phyloP scores from a whole-genome alignment of 2,888 invertebrate genomes.

The Dryococelus australis region DNA sequence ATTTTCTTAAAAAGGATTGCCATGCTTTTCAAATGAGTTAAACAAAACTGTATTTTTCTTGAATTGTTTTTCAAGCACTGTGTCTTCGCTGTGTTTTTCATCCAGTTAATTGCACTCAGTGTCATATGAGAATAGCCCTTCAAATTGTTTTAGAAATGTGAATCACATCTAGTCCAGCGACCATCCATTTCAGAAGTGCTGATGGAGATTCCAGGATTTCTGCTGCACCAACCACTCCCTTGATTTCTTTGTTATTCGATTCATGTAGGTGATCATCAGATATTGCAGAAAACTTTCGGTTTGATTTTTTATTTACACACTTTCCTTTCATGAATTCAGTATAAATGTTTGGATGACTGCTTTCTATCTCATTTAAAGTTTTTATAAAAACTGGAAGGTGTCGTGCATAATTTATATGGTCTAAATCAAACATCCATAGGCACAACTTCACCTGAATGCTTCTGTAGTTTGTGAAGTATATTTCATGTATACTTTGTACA shows the following conservation, averaged over 20 bases:
- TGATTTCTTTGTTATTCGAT: background rate
- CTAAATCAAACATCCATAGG: constrained; percentile 17
- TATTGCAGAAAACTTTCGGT: constrained; percentile 22
- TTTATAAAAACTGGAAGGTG: background rate
- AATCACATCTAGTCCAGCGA: background rate
- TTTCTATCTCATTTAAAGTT: constrained; percentile 22
- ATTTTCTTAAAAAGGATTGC: too few species aligned
- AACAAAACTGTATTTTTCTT: too few species aligned
- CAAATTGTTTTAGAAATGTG: background rate
- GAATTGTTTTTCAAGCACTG: too few species aligned
- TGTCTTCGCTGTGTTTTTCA: too few species aligned
- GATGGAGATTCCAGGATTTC: background rate
- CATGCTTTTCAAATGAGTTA: too few species aligned
- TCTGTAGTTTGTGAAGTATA: background rate
- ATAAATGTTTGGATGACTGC: background rate
- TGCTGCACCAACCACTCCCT: constrained; percentile 12
- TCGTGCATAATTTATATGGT: constrained; percentile 27
- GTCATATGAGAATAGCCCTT: background rate
- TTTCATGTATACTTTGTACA: constrained; percentile 20
- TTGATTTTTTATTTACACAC: background rate
- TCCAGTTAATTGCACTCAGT: background rate
- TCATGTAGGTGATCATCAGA: constrained; percentile 13
- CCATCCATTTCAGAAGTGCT: constrained; percentile 18
- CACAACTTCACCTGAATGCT: background rate
- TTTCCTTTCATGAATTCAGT: background rate